Conservation (phyloP, 2,113 vertebrate species). For the Python bivittatus region DNA sequence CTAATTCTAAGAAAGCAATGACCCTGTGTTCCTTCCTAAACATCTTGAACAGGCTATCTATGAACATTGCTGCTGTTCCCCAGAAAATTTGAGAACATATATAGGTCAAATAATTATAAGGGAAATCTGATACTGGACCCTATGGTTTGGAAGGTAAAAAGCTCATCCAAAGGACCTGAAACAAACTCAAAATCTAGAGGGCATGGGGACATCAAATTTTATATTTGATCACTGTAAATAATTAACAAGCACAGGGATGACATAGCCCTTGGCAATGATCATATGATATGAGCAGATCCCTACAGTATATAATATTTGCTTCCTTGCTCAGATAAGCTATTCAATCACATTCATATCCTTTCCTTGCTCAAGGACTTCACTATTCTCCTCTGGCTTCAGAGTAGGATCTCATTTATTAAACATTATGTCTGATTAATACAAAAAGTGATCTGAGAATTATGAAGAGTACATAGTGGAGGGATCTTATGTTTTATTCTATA, state of each 20-base stretch:
- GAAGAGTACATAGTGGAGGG: not conserved
- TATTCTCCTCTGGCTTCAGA: slow-evolving; percentile 10
- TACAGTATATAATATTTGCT: not conserved
- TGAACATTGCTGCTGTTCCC: not conserved
- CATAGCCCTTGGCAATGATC: not conserved
- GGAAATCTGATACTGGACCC: not conserved
- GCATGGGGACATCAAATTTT: not conserved
- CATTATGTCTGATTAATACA: slow-evolving; percentile 2
- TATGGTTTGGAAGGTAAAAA: not conserved
- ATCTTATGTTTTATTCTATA: not conserved
- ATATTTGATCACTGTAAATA: not conserved
- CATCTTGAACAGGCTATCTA: not conserved
- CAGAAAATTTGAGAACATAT: not conserved
- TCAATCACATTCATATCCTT: not conserved
- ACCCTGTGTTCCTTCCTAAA: not conserved
- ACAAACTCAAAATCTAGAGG: not conserved
- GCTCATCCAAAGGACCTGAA: not conserved
- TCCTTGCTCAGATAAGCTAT: not conserved
- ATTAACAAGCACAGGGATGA: not conserved
- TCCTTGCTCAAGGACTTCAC: not conserved
- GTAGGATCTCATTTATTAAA: not conserved
- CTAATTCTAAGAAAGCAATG: not conserved
- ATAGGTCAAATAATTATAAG: not conserved
- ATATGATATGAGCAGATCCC: not conserved
- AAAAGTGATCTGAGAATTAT: slow-evolving; percentile 18